Evolutionary conservation across 1,140 invertebrate genomes (phyloP).

Genomic region (Coelopa frigida): DNA sequence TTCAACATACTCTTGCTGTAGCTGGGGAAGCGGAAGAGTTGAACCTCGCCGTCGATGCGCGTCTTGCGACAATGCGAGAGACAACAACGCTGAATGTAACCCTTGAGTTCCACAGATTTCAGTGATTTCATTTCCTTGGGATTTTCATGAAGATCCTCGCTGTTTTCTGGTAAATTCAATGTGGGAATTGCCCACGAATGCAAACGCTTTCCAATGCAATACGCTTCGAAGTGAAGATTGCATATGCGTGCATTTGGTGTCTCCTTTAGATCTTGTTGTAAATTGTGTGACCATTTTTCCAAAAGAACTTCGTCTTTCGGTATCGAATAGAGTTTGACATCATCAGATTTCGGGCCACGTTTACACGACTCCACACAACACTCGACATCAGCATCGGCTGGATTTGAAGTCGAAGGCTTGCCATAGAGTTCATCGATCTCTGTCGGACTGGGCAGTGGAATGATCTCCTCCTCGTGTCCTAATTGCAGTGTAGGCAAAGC

Average conservation of each 20-base stretch:
- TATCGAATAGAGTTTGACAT: constrained; percentile 35
- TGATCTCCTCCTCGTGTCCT: constrained; percentile 29
- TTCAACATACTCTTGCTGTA: constrained; percentile 34
- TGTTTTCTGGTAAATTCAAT: constrained; percentile 28
- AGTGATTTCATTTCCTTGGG: constrained; percentile 20
- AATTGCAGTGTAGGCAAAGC: constrained; percentile 31
- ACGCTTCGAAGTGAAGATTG: constrained; percentile 36
- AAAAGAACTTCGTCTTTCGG: constrained; percentile 31
- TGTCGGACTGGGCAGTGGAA: constrained; percentile 28
- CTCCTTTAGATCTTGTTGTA: constrained; percentile 23
- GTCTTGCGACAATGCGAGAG: constrained; percentile 37
- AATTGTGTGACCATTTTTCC: constrained; percentile 38
- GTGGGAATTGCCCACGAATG: constrained; percentile 38
- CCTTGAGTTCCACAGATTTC: constrained; percentile 5
- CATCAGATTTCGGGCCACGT: constrained; percentile 36
- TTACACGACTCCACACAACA: constrained; percentile 37
- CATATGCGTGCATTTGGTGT: constrained; percentile 27
- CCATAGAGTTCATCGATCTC: constrained; percentile 34
- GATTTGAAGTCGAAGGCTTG: constrained; percentile 24
- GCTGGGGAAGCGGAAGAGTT: constrained; percentile 36
- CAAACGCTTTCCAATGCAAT: constrained; percentile 40
- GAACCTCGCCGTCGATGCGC: constrained; percentile 30
- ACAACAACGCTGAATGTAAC: constrained; percentile 21
- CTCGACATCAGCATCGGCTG: constrained; percentile 37
- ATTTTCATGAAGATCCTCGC: constrained; percentile 38